Evolutionary conservation across 2,888 invertebrate species (phyloP).

Genomic region (Nomada fucata): DNA sequence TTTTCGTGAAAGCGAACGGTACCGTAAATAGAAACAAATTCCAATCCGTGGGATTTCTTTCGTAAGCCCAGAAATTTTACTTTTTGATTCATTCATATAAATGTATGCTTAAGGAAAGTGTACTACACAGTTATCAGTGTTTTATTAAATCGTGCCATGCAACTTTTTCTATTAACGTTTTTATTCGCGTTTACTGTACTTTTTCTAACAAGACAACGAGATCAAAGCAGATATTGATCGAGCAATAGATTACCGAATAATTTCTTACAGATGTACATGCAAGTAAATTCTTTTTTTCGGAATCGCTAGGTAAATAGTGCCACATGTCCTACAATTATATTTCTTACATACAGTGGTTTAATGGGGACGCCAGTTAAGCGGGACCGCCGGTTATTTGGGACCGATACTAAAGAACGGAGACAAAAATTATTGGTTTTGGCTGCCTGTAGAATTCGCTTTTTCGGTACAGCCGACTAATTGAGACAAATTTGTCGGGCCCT

Average conservation of each 20-base stretch:
- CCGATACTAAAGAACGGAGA: no score
- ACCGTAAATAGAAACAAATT: conserved; percentile 16
- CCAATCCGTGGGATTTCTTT: conserved; percentile 2
- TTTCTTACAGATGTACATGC: not conserved
- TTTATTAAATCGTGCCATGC: not conserved
- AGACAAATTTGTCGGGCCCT: no score
- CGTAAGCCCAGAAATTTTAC: conserved; percentile 23
- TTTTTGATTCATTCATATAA: conserved; percentile 14
- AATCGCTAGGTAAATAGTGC: not conserved
- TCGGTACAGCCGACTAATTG: no score
- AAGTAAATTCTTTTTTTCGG: not conserved
- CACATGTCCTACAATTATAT: not conserved
- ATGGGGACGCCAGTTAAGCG: no score
- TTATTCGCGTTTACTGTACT: not conserved
- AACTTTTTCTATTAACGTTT: not conserved
- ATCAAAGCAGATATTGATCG: conserved; percentile 5
- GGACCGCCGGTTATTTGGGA: no score
- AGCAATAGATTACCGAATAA: conserved; percentile 9
- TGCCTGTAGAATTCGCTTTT: no score
- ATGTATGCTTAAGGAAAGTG: not conserved
- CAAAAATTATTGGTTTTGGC: no score
- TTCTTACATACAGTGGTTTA: no score
- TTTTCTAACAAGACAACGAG: not conserved
- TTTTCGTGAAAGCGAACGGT: conserved; percentile 46
- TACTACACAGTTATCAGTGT: not conserved